Conservation (phyloP, 2,888 invertebrate species). For the Spicauda simplicius region DNA sequence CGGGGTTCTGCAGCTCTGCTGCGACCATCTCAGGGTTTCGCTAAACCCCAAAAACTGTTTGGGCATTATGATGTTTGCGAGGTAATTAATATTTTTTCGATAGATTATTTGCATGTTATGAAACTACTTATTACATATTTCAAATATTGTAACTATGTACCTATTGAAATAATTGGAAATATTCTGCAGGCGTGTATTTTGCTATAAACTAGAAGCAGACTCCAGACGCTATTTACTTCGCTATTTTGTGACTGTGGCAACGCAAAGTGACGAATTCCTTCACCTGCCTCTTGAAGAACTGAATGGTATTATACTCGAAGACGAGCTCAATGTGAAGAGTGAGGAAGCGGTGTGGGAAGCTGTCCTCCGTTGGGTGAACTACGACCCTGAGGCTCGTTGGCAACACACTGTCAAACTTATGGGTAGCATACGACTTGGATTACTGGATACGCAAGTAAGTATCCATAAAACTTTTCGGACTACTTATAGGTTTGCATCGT, state of each 20-base stretch:
- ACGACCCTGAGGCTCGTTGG: slow-evolving; percentile 89
- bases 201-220: slow-evolving; percentile 88
- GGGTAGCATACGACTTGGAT: slow-evolving; percentile 91
- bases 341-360: slow-evolving; percentile 95
- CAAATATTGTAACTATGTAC: too few species aligned
- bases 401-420: slow-evolving; percentile 91
- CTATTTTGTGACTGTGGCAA: slow-evolving; percentile 90
- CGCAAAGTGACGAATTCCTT: slow-evolving; percentile 90
- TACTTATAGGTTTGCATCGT: too few species aligned
- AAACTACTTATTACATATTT: too few species aligned
- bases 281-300: slow-evolving; percentile 90
- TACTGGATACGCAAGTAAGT: slow-evolving; percentile 90
- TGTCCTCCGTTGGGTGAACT: slow-evolving; percentile 94
- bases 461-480: not conserved
- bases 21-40: slow-evolving; percentile 88
- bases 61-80: slow-evolving; percentile 93
- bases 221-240: slow-evolving; percentile 89
- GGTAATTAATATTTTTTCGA: slow-evolving; percentile 60
- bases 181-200: slow-evolving; percentile 87
- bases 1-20: slow-evolving; percentile 92
- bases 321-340: slow-evolving; percentile 94
- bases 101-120: too few species aligned
- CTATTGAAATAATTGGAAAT: not conserved
- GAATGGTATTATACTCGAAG: slow-evolving; percentile 90
- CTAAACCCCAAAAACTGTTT: slow-evolving; percentile 92